Conservation (phyloP, 2,888 invertebrate species). For the Dryobota labecula region DNA sequence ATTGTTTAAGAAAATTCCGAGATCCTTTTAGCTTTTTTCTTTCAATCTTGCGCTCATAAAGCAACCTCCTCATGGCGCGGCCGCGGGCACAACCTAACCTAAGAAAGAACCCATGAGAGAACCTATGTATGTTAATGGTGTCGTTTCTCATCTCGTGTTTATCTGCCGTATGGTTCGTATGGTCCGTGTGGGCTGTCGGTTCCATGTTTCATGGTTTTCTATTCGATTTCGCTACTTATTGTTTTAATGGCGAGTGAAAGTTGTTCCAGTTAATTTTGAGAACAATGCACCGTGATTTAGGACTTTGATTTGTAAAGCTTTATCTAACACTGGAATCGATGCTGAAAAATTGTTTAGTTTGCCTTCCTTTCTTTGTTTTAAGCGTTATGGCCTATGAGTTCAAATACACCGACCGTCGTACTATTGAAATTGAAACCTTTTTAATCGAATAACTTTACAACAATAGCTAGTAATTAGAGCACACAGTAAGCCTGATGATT, state of each 20-base stretch:
- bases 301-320: slow-evolving; percentile 41
- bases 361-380: slow-evolving; percentile 41
- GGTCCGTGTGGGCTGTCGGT: slow-evolving; percentile 23
- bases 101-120: slow-evolving; percentile 16
- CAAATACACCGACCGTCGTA: background rate
- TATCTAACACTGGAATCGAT: slow-evolving; percentile 38
- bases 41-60: background rate
- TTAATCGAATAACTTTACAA: slow-evolving; percentile 1
- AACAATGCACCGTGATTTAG: slow-evolving; percentile 57
- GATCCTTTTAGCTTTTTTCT: background rate
- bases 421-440: background rate
- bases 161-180: slow-evolving; percentile 27
- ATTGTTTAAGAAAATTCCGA: background rate
- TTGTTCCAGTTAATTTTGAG: slow-evolving; percentile 59
- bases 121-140: slow-evolving; percentile 26
- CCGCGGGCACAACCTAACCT: background rate
- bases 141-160: slow-evolving; percentile 36
- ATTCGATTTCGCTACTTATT: slow-evolving; percentile 61
- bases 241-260: slow-evolving; percentile 63
- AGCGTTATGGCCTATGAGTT: slow-evolving; percentile 16
- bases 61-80: slow-evolving; percentile 1
- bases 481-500: background rate
- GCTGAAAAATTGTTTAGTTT: slow-evolving; percentile 43
- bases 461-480: slow-evolving; percentile 31
- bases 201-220: slow-evolving; percentile 42